Base-by-base conservation (phyloP, 1,140 invertebrate species). In the Whitmania pigra region DNA sequence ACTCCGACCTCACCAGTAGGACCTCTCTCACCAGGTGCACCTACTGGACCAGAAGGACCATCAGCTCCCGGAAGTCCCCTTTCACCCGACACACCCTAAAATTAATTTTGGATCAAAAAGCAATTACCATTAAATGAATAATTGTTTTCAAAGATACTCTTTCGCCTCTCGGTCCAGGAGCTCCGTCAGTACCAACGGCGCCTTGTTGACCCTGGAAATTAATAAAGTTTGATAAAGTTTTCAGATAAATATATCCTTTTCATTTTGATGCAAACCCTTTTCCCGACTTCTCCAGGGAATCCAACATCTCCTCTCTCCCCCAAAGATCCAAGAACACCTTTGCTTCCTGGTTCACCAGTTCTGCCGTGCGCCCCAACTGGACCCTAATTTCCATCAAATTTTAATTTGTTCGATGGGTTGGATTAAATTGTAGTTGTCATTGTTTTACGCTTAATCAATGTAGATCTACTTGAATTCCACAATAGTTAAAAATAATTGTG, bases 101-200 rank as follows among this genome's bases (percentile, higher is more conserved):
- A 2, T 63, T 31, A 63, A 25, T 22, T 63, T 63, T 31, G 22
- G 3, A 63, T 63, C 6, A 63, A 20, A 25, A 25, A 63, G 11
- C 20, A 63, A 13, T 13, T 31, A n/a, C 20, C 29, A 63, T 22
- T 63, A 63, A 25, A 0, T 63, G 57, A 63, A 22, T 25, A 15
- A 13, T 20, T 13, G 18, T 25, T 63, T 63, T 63, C 57, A 63
- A 18, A 25, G 29, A 25, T 13, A 63, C 57, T 17, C 67, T 31
- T 49, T 69, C 67, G 7, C 67, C 67, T 40, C 29, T 22, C 22
- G 67, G 69, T 53, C 80, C 80, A 5, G 78, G 77, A 17, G 78
- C 75, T 53, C 80, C 80, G 3, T 76, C 36, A n/a, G 74, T 29
- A 70, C 80, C 80, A 69, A 75, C 73, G 11, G 68, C 40, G 20